phyloP scores from a whole-genome alignment of 2,888 invertebrate genomes.

The Zele albiditarsus region DNA sequence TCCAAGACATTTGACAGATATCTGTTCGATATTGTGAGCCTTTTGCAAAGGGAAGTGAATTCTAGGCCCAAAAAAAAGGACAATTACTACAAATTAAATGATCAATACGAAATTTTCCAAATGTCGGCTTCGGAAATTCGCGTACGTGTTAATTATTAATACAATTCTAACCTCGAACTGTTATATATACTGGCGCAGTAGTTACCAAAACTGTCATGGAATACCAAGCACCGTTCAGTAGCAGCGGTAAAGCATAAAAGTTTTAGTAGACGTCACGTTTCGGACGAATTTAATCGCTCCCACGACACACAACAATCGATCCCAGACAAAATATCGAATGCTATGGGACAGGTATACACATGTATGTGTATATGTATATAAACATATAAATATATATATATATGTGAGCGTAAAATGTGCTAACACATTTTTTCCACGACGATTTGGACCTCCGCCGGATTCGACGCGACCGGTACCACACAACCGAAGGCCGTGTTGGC shows the following conservation, averaged over 20 bases:
- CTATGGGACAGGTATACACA: constrained; percentile 8
- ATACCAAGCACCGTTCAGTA: neutral
- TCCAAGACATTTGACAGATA: no score
- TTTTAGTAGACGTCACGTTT: constrained; percentile 20
- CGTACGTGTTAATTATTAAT: neutral
- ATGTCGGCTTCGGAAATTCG: neutral
- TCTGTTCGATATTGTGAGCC: no score
- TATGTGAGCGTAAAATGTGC: neutral
- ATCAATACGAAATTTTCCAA: no score
- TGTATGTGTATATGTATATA: neutral
- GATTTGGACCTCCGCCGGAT: constrained; percentile 8
- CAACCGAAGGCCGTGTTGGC: neutral
- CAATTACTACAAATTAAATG: no score
- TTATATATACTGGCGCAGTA: no score
- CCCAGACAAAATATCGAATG: constrained; percentile 20
- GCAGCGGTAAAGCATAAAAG: constrained; percentile 6
- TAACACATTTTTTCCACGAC: neutral
- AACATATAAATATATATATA: neutral
- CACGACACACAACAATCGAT: constrained; percentile 15
- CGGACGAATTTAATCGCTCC: constrained; percentile 18
- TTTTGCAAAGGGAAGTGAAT: no score
- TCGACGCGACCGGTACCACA: neutral
- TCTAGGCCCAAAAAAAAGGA: no score
- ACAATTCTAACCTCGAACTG: no score
- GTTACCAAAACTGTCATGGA: no score